Conservation (phyloP, 2,113 vertebrate species). For the Gavia stellata region DNA sequence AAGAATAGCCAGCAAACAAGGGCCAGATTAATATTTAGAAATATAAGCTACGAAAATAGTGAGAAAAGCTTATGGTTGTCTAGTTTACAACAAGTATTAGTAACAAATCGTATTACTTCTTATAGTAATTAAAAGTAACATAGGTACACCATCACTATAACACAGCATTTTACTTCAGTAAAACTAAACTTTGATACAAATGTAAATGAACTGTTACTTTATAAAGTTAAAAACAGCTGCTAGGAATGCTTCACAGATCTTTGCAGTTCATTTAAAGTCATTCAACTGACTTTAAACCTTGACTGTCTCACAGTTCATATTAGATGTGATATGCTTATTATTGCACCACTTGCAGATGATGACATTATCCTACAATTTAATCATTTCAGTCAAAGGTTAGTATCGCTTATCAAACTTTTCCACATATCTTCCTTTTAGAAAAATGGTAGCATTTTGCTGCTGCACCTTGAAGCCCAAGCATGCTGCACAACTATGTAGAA, state of each 20-base stretch:
- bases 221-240: background rate
- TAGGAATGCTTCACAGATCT: background rate
- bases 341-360: background rate
- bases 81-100: background rate
- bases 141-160: background rate
- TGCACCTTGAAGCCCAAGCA: background rate
- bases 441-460: background rate
- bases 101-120: background rate
- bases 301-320: background rate
- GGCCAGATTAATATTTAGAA: background rate
- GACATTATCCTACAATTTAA: background rate
- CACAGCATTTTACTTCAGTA: background rate
- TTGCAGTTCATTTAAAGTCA: background rate
- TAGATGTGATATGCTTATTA: background rate
- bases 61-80: background rate
- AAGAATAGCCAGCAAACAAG: background rate
- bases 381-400: background rate
- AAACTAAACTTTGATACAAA: background rate
- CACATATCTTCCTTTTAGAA: background rate
- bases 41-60: background rate
- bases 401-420: background rate
- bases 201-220: rapidly evolving
- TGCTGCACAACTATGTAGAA: background rate
- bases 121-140: background rate
- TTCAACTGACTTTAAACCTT: background rate